These are phyloP conservation scores for Gandaritis pyraliata DNA, from an alignment of 2,888 invertebrate genomes.

Conservation along the genomic window DNA sequence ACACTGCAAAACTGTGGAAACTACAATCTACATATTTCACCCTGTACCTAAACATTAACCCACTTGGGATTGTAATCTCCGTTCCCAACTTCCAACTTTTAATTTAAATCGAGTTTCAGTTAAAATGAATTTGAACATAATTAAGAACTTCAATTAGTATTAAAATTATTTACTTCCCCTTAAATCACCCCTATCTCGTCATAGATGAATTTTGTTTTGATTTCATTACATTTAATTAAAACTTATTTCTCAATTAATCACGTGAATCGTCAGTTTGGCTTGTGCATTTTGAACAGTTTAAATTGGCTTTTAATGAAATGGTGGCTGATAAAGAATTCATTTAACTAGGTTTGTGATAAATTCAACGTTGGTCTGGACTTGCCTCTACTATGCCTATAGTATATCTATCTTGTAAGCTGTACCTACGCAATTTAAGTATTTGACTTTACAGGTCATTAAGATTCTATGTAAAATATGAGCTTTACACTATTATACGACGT, in stretches of 20 bases:
- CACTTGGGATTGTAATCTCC: conserved; percentile 31
- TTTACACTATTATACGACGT: too few species aligned
- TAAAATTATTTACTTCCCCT: conserved; percentile 34
- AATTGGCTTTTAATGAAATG: not conserved
- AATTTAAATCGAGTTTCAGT: conserved; percentile 44
- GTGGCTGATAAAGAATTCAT: not conserved
- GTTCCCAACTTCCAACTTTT: conserved; percentile 38
- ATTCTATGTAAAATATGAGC: too few species aligned
- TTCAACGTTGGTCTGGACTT: not conserved
- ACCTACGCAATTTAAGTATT: too few species aligned
- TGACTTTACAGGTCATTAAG: too few species aligned
- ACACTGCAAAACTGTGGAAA: too few species aligned
- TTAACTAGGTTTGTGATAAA: not conserved
- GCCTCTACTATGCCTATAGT: too few species aligned
- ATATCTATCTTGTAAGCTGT: too few species aligned
- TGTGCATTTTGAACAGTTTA: not conserved
- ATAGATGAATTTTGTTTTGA: conserved; percentile 5
- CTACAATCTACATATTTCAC: too few species aligned
- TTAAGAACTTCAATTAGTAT: conserved; percentile 36
- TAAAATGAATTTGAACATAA: conserved; percentile 42
- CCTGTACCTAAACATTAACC: conserved; percentile 27
- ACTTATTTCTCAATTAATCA: not conserved
- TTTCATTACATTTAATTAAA: conserved; percentile 1
- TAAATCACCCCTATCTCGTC: conserved; percentile 16
- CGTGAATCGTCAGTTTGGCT: not conserved